Percentiles rank a stretch among this genome's conserved stretches.
Evolutionary conservation across 2,113 vertebrate species (phyloP).

Genomic region (Peromyscus maniculatus): DNA sequence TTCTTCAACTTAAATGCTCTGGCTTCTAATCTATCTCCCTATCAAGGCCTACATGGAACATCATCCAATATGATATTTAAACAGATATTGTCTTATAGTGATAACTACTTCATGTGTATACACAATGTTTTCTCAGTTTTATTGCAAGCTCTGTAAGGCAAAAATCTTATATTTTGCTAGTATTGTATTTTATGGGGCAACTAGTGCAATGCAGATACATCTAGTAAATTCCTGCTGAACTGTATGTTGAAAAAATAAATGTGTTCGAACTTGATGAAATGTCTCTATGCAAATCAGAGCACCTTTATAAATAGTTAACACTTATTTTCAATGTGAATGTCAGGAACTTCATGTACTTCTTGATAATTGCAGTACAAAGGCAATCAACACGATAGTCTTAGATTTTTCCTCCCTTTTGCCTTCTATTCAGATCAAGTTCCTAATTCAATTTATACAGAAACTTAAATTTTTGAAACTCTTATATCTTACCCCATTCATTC

Average conservation of each 20-base stretch:
- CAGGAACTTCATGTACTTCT: background rate
- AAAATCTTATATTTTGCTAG: background rate
- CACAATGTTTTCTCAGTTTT: background rate
- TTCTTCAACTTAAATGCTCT: background rate
- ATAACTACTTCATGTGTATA: background rate
- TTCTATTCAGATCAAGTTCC: background rate
- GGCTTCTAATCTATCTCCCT: background rate
- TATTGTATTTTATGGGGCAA: background rate
- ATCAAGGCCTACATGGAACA: background rate
- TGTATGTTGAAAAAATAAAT: slow-evolving; percentile 31
- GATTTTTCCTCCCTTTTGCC: background rate
- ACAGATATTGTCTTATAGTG: background rate
- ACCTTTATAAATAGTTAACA: slow-evolving; percentile 59
- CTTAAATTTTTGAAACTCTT: slow-evolving; percentile 1
- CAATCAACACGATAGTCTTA: background rate
- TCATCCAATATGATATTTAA: background rate
- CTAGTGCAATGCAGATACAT: background rate
- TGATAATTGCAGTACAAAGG: slow-evolving; percentile 49
- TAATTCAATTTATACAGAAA: slow-evolving; percentile 4
- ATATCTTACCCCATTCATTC: background rate
- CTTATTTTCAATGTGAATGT: slow-evolving; percentile 42
- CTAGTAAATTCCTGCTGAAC: background rate
- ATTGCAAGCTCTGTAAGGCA: background rate
- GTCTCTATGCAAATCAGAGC: slow-evolving; percentile 30
- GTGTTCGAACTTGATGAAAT: background rate